Conservation (phyloP, 2,113 vertebrate genomes). For the Coreoperca whiteheadi region DNA sequence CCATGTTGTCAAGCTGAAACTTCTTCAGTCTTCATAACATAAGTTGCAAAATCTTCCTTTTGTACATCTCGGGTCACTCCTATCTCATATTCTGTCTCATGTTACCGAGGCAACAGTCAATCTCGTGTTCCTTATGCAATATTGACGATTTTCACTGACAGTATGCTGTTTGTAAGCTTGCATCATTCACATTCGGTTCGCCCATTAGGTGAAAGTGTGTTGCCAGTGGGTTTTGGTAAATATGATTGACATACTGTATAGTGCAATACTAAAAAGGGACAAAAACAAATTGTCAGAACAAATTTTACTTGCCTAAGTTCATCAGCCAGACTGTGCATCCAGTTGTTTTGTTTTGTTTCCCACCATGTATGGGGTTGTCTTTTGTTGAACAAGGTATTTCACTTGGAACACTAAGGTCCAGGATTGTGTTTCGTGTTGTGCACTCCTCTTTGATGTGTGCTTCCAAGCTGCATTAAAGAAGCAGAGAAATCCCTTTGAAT, state of each 20-base stretch:
- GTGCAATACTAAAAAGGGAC: conserved; percentile 4
- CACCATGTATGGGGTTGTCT: neutral
- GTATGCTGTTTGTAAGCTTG: conserved; percentile 41
- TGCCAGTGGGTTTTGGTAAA: conserved; percentile 32
- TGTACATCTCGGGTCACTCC: conserved; percentile 25
- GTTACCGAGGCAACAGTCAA: conserved; percentile 59
- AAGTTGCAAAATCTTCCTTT: conserved; percentile 34
- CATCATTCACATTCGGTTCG: conserved; percentile 50
- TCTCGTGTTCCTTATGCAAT: conserved; percentile 61
- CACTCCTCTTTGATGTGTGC: conserved; percentile 49
- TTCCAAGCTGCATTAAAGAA: conserved; percentile 44
- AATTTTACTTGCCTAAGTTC: neutral
- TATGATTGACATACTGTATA: conserved; percentile 12
- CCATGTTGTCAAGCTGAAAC: conserved; percentile 2
- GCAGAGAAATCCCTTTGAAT: conserved; percentile 58
- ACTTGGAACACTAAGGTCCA: conserved; percentile 36
- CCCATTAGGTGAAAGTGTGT: conserved; percentile 39
- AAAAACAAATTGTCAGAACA: neutral
- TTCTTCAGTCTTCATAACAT: conserved; percentile 20
- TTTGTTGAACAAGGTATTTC: conserved; percentile 42
- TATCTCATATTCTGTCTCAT: conserved; percentile 67
- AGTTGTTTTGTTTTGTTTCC: conserved; percentile 32
- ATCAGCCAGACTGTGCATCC: neutral
- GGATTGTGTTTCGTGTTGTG: conserved; percentile 34
- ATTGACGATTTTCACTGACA: conserved; percentile 35